Percentiles rank a stretch among this genome's conserved stretches.
Evolutionary conservation across 1,140 invertebrate species (phyloP).

Genomic region (Copidosoma floridanum): DNA sequence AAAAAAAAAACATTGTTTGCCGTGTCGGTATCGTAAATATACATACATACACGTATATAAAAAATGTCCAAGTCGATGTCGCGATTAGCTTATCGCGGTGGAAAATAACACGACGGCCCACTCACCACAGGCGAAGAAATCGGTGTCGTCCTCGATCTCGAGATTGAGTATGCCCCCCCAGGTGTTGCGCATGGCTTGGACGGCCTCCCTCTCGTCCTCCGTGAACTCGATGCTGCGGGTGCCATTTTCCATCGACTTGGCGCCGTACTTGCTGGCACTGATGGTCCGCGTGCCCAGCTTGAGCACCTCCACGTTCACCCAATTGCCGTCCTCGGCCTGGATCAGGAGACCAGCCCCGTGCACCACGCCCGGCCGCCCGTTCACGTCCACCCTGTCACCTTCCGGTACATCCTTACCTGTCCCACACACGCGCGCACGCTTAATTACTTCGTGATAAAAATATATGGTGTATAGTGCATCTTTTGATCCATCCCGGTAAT

Average conservation of each 20-base stretch:
- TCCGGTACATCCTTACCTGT: constrained; percentile 55
- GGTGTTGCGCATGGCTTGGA: constrained; percentile 64
- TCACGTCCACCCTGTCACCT: constrained; percentile 64
- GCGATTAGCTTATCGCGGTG: too few species aligned
- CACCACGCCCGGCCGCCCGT: constrained; percentile 68
- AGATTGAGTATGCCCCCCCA: constrained; percentile 85
- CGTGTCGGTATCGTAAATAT: too few species aligned
- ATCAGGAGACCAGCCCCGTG: constrained; percentile 81
- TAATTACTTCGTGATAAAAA: background rate
- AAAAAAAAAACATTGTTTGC: too few species aligned
- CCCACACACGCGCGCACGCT: too few species aligned
- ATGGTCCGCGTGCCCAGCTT: constrained; percentile 81
- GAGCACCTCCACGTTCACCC: constrained; percentile 73
- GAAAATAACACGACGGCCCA: too few species aligned
- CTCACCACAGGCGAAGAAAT: constrained; percentile 82
- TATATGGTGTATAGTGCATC: background rate
- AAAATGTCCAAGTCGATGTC: too few species aligned
- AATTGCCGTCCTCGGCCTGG: constrained; percentile 71
- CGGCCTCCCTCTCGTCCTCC: constrained; percentile 70
- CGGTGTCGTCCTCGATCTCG: constrained; percentile 75
- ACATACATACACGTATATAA: too few species aligned
- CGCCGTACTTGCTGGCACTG: constrained; percentile 77
- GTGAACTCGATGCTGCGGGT: constrained; percentile 71
- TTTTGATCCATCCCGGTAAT: background rate
- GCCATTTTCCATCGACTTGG: constrained; percentile 53